These are phyloP conservation scores for Eupithecia subfuscata DNA, from an alignment of 2,888 invertebrate genomes.

Conservation along the genomic window DNA sequence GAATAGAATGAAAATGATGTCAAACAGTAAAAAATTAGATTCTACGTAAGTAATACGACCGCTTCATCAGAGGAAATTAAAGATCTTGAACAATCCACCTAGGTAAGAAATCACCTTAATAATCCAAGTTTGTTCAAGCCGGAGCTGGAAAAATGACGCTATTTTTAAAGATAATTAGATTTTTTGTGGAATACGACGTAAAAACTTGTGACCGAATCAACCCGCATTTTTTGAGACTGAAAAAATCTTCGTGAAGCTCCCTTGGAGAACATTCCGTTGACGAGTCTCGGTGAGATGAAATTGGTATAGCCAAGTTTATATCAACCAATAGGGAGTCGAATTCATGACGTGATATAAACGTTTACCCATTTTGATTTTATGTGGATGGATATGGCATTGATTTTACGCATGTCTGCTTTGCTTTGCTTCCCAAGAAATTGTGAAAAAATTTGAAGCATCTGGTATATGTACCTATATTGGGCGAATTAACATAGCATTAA, in stretches of 20 bases:
- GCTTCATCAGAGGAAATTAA: not conserved
- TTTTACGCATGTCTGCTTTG: not conserved
- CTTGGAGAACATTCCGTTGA: not conserved
- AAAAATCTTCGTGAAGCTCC: not conserved
- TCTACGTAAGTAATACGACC: not conserved
- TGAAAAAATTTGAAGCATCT: too few species aligned
- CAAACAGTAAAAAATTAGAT: too few species aligned
- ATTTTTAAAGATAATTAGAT: conserved; percentile 5
- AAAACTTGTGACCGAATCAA: not conserved
- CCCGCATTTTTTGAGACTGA: not conserved
- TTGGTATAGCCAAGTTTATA: not conserved
- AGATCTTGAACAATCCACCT: not conserved
- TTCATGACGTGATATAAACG: not conserved
- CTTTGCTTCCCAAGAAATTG: too few species aligned
- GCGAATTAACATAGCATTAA: too few species aligned
- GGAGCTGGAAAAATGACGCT: not conserved
- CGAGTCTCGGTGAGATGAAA: not conserved
- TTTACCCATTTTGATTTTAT: not conserved
- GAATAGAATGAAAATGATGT: too few species aligned
- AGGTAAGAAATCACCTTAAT: conserved; percentile 5
- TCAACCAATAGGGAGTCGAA: not conserved
- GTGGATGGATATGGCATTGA: not conserved
- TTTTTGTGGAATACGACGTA: not conserved
- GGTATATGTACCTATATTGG: too few species aligned
- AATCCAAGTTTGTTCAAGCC: conserved; percentile 4